These are phyloP conservation scores for Macrostomum lignano DNA, from an alignment of 1,140 invertebrate species.

Conservation along the genomic window DNA sequence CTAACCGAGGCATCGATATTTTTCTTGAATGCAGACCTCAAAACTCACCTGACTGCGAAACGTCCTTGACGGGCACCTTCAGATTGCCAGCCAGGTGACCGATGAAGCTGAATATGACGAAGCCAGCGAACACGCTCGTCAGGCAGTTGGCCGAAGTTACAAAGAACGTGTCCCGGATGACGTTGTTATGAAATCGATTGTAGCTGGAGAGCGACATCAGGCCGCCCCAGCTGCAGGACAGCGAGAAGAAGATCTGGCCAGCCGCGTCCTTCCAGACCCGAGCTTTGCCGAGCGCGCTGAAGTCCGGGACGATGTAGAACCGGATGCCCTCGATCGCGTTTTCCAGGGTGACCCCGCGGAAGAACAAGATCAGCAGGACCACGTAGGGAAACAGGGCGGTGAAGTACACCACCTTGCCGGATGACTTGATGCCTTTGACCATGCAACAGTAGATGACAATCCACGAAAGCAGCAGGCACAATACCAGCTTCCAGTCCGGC, in stretches of 20 bases:
- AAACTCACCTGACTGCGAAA: too few species aligned
- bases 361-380: background rate
- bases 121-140: slow-evolving; percentile 46
- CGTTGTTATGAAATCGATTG: slow-evolving; percentile 49
- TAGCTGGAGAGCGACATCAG: slow-evolving; percentile 40
- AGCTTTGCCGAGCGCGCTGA: slow-evolving; percentile 1
- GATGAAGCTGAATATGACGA: slow-evolving; percentile 82
- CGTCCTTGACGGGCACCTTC: too few species aligned
- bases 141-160: slow-evolving; percentile 41
- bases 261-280: slow-evolving; percentile 52
- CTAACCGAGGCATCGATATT: too few species aligned
- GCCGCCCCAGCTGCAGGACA: slow-evolving; percentile 49
- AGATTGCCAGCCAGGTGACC: slow-evolving; percentile 91
- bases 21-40: too few species aligned
- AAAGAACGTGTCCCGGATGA: slow-evolving; percentile 54
- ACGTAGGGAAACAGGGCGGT: slow-evolving; percentile 3
- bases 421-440: background rate
- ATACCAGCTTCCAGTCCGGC: background rate
- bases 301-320: background rate
- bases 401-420: slow-evolving; percentile 4
- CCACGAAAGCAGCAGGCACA: background rate
- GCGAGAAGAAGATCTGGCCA: slow-evolving; percentile 49
- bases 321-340: slow-evolving; percentile 3
- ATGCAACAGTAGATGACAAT: background rate
- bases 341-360: background rate